Evolutionary conservation across 2,888 invertebrate species (phyloP).

Genomic region (Drosophila colorata): DNA sequence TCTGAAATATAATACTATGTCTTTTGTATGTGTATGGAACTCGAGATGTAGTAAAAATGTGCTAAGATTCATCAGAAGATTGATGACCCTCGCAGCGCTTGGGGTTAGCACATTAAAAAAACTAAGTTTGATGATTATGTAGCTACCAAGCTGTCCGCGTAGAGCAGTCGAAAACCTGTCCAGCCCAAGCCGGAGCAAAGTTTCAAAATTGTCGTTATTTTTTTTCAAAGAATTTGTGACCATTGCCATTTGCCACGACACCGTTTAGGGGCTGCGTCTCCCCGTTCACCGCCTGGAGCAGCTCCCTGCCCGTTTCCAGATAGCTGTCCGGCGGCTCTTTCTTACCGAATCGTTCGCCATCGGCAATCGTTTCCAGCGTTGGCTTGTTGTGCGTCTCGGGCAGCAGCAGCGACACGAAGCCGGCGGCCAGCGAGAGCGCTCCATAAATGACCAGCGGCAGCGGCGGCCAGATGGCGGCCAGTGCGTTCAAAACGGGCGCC

Average conservation of each 20-base stretch:
- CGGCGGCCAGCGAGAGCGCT: conserved; percentile 89
- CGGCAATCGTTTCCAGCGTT: conserved; percentile 92
- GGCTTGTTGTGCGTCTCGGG: conserved; percentile 93
- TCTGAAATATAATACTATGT: conserved; percentile 68
- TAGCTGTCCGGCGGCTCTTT: conserved; percentile 61
- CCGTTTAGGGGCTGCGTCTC: conserved; percentile 71
- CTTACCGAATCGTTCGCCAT: conserved; percentile 90
- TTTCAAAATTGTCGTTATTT: neutral
- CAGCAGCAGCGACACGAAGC: conserved; percentile 89
- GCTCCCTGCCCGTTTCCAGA: conserved; percentile 66
- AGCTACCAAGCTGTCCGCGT: conserved; percentile 13
- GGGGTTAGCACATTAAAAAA: conserved; percentile 12
- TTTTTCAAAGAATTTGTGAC: conserved; percentile 44
- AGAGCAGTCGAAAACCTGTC: neutral
- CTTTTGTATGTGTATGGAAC: conserved; percentile 36
- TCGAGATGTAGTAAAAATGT: conserved; percentile 38
- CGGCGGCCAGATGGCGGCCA: conserved; percentile 87
- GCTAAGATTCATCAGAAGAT: neutral
- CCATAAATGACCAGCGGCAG: conserved; percentile 92
- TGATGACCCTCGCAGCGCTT: neutral
- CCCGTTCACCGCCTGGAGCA: conserved; percentile 34
- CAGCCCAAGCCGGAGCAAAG: conserved; percentile 5
- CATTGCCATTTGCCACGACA: conserved; percentile 33
- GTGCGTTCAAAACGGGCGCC: conserved; percentile 92
- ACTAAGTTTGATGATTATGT: neutral